Conservation (phyloP, 1,140 invertebrate genomes). For the Sipha flava region DNA sequence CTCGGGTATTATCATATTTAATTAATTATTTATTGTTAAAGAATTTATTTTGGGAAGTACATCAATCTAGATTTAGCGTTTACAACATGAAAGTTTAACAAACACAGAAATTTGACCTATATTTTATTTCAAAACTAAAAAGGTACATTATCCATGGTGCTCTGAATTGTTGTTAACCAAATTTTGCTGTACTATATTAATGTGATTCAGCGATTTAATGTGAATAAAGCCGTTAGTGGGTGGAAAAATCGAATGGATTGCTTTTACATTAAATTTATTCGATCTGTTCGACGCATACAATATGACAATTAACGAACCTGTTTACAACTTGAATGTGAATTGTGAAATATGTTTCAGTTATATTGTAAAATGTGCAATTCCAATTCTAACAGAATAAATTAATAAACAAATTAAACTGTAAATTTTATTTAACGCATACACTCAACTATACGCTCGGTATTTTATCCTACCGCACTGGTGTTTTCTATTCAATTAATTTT, state of each 20-base stretch:
- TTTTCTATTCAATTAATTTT: too few relatives aligned
- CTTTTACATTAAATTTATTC: not conserved
- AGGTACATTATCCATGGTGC: too few relatives aligned
- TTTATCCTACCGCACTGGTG: too few relatives aligned
- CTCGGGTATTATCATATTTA: too few relatives aligned
- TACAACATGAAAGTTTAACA: not conserved
- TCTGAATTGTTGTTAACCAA: not conserved
- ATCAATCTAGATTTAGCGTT: not conserved
- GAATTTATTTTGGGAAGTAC: not conserved
- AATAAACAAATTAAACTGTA: not conserved
- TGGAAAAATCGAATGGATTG: not conserved
- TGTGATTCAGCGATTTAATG: not conserved
- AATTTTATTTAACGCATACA: not conserved
- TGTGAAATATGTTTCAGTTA: not conserved
- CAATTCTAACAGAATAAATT: not conserved
- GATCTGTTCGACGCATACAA: not conserved
- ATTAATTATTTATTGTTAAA: not conserved
- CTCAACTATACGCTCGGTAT: not conserved
- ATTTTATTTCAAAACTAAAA: not conserved
- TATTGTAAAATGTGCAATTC: not conserved
- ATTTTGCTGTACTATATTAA: not conserved
- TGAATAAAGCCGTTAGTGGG: not conserved
- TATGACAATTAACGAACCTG: conserved; percentile 3
- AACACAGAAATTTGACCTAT: not conserved
- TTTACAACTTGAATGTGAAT: not conserved